phyloP scores from a whole-genome alignment of 2,888 invertebrate genomes.

The Myopa testacea region DNA sequence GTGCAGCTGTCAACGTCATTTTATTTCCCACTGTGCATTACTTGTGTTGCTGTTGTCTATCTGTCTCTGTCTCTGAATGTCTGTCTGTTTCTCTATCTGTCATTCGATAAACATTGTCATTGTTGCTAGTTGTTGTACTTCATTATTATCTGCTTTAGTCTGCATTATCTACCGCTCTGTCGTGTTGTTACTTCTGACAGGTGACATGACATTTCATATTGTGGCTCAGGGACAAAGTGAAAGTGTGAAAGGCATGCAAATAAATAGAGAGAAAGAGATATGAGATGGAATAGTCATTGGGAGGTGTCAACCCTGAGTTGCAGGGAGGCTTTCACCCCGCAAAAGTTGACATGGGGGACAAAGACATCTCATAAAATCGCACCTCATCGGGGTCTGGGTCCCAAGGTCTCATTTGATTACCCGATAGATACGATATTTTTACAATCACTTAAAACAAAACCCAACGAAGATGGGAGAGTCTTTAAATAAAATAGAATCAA shows the following conservation, averaged over 20 bases:
- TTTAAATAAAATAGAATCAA: too few species aligned
- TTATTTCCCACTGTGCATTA: slow-evolving; percentile 22
- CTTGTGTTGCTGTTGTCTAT: slow-evolving; percentile 34
- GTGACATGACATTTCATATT: slow-evolving; percentile 56
- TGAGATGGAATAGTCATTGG: neutral
- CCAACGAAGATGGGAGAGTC: too few species aligned
- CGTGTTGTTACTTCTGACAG: slow-evolving; percentile 49
- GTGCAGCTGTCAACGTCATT: slow-evolving; percentile 44
- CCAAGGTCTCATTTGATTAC: neutral
- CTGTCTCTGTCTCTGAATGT: slow-evolving; percentile 27
- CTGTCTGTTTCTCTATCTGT: slow-evolving; percentile 41
- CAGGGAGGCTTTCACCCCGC: too few species aligned
- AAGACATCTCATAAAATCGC: too few species aligned
- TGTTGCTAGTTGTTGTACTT: slow-evolving; percentile 29
- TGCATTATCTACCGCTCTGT: slow-evolving; percentile 1
- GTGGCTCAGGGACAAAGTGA: neutral
- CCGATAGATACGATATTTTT: neutral
- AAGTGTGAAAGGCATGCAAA: neutral
- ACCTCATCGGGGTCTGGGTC: too few species aligned
- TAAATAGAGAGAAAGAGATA: neutral
- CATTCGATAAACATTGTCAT: slow-evolving; percentile 40
- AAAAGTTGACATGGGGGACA: too few species aligned
- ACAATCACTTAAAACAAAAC: neutral
- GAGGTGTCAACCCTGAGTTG: neutral
- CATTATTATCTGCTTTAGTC: slow-evolving; percentile 14